Conservation (phyloP, 2,888 invertebrate species). For the Sericinus montela region DNA sequence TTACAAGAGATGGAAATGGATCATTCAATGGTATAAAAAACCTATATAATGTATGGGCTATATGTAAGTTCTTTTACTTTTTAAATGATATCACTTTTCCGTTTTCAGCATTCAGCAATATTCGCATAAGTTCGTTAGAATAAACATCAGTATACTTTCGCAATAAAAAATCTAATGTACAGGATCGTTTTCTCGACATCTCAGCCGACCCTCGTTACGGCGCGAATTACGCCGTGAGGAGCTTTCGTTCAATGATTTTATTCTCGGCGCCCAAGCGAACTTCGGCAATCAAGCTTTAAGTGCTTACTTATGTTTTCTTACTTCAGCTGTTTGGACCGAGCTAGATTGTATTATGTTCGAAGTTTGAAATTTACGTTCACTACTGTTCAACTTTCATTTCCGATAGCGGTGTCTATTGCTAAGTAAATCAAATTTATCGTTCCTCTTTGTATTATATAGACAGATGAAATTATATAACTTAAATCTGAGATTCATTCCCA, state of each 20-base stretch:
- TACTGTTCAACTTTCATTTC: no score
- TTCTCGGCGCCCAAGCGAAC: not conserved
- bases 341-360: not conserved
- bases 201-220: not conserved
- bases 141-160: not conserved
- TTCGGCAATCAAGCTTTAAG: not conserved
- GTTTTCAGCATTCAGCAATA: not conserved
- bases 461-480: no score
- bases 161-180: not conserved
- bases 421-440: no score
- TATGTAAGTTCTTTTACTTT: no score
- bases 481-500: no score
- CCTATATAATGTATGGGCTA: no score
- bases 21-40: no score
- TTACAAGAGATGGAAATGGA: no score
- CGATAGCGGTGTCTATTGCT: no score
- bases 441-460: no score
- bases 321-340: not conserved
- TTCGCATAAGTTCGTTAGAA: not conserved
- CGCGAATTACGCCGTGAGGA: not conserved
- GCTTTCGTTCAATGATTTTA: not conserved
- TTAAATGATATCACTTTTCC: no score
- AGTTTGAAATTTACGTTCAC: not conserved
- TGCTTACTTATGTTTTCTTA: not conserved
- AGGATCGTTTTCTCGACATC: not conserved